Percentiles rank a stretch among this genome's conserved stretches.
Evolutionary conservation across 2,113 vertebrate genomes (phyloP).

Genomic region (Amia ocellicauda): DNA sequence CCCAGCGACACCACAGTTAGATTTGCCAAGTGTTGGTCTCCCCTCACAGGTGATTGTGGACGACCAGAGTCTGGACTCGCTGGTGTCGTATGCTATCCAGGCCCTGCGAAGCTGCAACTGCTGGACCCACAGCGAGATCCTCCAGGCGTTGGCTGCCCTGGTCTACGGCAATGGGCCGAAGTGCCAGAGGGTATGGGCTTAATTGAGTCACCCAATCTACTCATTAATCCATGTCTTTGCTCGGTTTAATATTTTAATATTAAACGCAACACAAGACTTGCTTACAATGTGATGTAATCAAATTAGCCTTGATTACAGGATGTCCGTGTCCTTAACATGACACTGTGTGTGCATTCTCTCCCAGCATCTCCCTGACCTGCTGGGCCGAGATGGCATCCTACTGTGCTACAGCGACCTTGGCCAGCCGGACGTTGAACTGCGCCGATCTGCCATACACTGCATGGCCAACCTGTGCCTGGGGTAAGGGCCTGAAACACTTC

Average conservation of each 20-base stretch:
- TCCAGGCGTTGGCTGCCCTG: conserved; percentile 83
- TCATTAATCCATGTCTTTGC: too few relatives aligned
- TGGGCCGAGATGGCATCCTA: conserved; percentile 75
- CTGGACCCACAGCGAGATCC: conserved; percentile 87
- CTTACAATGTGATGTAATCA: too few relatives aligned
- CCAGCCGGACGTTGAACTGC: conserved; percentile 74
- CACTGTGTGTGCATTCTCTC: conserved; percentile 19
- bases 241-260: too few relatives aligned
- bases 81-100: conserved; percentile 73
- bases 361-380: conserved; percentile 76
- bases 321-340: too few relatives aligned
- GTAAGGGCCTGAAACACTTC: conserved; percentile 60
- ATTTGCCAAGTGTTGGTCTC: too few relatives aligned
- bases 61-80: conserved; percentile 75
- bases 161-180: conserved; percentile 85
- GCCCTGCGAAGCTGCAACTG: conserved; percentile 78
- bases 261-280: too few relatives aligned
- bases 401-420: conserved; percentile 63
- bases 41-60: conserved; percentile 81
- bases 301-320: too few relatives aligned
- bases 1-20: too few relatives aligned
- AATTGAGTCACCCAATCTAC: too few relatives aligned
- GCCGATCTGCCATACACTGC: conserved; percentile 76
- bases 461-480: conserved; percentile 90
- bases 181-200: conserved; percentile 76